Evolutionary conservation across 30 jellyfish, hydroid and myxozoan genomes (phyloP).

Genomic region (Cassiopea xamachana): DNA sequence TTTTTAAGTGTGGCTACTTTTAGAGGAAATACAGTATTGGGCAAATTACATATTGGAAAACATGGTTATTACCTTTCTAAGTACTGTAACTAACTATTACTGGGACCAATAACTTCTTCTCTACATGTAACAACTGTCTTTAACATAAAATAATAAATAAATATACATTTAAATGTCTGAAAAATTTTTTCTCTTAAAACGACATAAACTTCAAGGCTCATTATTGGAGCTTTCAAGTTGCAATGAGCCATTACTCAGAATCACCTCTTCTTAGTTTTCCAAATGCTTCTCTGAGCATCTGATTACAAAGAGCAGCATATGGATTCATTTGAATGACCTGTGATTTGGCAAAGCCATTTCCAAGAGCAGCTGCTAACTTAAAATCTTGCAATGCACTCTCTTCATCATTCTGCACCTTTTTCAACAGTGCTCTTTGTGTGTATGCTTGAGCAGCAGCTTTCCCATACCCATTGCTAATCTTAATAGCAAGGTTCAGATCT

Average conservation of each 20-base stretch:
- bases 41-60: too few relatives aligned
- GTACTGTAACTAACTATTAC: too few relatives aligned
- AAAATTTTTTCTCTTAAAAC: too few relatives aligned
- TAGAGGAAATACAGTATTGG: too few relatives aligned
- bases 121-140: too few relatives aligned
- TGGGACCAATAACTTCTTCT: too few relatives aligned
- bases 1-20: too few relatives aligned
- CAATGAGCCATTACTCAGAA: background rate
- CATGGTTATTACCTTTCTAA: too few relatives aligned
- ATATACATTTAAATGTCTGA: too few relatives aligned
- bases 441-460: conserved; percentile 90
- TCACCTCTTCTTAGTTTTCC: conserved; percentile 40
- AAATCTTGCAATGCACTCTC: conserved; percentile 83
- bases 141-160: too few relatives aligned
- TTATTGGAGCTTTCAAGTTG: background rate
- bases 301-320: conserved; percentile 95
- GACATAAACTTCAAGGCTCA: too few relatives aligned
- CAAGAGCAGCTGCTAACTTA: conserved; percentile 82
- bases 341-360: conserved; percentile 81
- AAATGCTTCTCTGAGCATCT: conserved; percentile 87
- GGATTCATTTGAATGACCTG: conserved; percentile 86
- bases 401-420: conserved; percentile 70
- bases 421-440: conserved; percentile 86
- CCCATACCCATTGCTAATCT: conserved; percentile 82
- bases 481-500: conserved; percentile 84